Evolutionary conservation across 2,888 invertebrate species (phyloP).

Genomic region (Drosophila robusta): DNA sequence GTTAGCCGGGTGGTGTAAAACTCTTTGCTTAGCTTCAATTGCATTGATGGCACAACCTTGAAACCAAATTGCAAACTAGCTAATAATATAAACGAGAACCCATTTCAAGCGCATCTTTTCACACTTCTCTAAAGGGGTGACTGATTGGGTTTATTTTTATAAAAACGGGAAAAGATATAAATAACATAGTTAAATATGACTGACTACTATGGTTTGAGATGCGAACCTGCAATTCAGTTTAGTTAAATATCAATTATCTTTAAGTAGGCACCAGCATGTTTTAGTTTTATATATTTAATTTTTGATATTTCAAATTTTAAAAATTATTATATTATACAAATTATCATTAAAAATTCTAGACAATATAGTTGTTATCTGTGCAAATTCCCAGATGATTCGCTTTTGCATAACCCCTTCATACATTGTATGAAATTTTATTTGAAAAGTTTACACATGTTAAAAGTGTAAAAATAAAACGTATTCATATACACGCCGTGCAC

Average conservation of each 20-base stretch:
- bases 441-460: constrained; percentile 16
- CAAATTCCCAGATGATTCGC: neutral
- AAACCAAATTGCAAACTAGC: neutral
- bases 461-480: constrained; percentile 3
- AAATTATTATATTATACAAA: too few relatives aligned
- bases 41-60: constrained; percentile 24
- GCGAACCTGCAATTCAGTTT: too few relatives aligned
- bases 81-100: neutral
- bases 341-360: too few relatives aligned
- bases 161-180: neutral
- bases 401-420: constrained; percentile 15
- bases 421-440: constrained; percentile 27
- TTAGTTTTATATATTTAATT: too few relatives aligned
- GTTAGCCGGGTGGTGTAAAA: constrained; percentile 8
- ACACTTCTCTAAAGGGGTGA: neutral
- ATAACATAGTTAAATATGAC: too few relatives aligned
- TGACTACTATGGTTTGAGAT: too few relatives aligned
- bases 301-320: too few relatives aligned
- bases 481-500: neutral
- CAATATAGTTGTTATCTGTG: neutral
- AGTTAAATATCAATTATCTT: too few relatives aligned
- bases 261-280: too few relatives aligned
- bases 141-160: neutral
- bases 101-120: neutral
- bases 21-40: constrained; percentile 23